These are phyloP conservation scores for Helostoma temminkii DNA, from an alignment of 2,797 vertebrate species.

Conservation along the genomic window DNA sequence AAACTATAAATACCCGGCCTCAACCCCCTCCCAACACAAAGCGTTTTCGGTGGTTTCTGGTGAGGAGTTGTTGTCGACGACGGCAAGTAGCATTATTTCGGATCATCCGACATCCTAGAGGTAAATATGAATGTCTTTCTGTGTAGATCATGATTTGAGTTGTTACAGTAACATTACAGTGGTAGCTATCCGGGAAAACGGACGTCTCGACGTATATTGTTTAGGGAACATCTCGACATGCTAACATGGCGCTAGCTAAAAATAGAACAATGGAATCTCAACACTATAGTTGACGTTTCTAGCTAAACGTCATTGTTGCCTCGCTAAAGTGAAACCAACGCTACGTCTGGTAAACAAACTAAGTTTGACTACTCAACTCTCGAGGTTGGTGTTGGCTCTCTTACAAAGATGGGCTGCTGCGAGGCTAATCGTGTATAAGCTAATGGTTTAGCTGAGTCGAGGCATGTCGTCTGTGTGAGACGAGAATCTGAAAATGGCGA, in stretches of 20 bases:
- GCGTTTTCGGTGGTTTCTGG: accelerated
- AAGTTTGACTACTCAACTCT: too few species aligned
- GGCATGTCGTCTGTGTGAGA: conserved; percentile 46
- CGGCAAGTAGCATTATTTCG: too few species aligned
- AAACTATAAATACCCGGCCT: conserved; percentile 61
- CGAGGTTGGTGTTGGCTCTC: too few species aligned
- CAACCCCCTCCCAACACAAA: background rate
- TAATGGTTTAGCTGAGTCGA: background rate
- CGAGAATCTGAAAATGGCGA: conserved; percentile 74
- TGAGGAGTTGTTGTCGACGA: accelerated
- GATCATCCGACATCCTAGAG: conserved; percentile 29
- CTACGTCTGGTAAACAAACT: accelerated
- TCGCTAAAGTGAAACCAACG: background rate
- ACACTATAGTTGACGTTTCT: background rate
- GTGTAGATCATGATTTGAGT: accelerated
- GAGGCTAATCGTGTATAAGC: background rate
- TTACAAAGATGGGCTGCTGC: too few species aligned
- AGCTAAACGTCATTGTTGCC: background rate
- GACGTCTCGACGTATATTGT: background rate
- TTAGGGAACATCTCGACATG: background rate
- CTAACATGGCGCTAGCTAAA: conserved; percentile 54
- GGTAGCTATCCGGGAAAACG: accelerated
- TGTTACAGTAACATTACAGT: accelerated
- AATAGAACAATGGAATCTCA: conserved; percentile 74
- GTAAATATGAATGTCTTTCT: background rate